phyloP scores from a whole-genome alignment of 2,797 vertebrate genomes.

The Diplodus sargus region DNA sequence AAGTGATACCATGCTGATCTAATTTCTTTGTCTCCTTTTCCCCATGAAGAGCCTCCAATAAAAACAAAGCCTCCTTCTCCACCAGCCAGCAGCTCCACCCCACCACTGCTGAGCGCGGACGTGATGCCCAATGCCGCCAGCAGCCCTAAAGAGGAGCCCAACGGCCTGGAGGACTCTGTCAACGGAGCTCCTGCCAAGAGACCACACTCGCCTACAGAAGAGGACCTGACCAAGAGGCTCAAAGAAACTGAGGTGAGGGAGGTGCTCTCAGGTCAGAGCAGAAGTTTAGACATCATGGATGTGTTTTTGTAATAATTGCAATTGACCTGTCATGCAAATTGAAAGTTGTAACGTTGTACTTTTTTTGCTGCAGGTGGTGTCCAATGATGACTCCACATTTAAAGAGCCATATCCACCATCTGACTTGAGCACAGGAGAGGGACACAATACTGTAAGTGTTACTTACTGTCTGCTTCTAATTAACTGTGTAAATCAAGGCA shows the following conservation, averaged over 20 bases:
- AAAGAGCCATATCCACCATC: slow-evolving; percentile 84
- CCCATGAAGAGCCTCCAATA: slow-evolving; percentile 77
- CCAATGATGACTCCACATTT: slow-evolving; percentile 83
- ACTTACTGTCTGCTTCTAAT: neutral
- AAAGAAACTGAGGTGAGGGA: slow-evolving; percentile 76
- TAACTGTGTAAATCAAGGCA: fast-evolving
- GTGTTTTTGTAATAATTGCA: neutral
- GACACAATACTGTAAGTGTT: slow-evolving; percentile 68
- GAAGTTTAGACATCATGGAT: neutral
- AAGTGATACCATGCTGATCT: neutral
- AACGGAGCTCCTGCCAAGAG: slow-evolving; percentile 77
- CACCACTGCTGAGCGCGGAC: slow-evolving; percentile 14
- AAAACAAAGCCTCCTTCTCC: slow-evolving; percentile 74
- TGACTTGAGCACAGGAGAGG: slow-evolving; percentile 78
- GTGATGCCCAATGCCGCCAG: slow-evolving; percentile 59
- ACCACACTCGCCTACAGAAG: slow-evolving; percentile 79
- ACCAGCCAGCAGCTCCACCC: slow-evolving; percentile 55
- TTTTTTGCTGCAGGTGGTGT: slow-evolving; percentile 59
- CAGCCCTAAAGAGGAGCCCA: slow-evolving; percentile 76
- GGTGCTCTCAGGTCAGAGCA: neutral
- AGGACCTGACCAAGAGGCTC: slow-evolving; percentile 83
- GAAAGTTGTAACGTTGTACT: neutral
- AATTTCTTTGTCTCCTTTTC: slow-evolving; percentile 6
- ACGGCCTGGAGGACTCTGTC: slow-evolving; percentile 69
- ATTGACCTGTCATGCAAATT: too few species aligned